Conservation (phyloP, 2,113 vertebrate species). For the Alces alces region DNA sequence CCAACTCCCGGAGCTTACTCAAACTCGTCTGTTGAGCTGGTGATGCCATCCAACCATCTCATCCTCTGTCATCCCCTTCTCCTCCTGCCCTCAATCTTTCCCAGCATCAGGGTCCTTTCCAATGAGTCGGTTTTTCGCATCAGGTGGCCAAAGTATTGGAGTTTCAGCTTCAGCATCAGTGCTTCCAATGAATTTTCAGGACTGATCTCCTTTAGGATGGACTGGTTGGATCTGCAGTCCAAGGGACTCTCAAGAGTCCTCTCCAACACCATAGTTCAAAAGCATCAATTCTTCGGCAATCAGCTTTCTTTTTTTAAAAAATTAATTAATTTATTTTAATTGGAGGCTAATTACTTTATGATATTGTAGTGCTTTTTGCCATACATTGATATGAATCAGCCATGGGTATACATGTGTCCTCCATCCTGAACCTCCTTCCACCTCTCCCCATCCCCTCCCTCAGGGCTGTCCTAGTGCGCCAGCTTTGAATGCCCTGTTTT, state of each 20-base stretch:
- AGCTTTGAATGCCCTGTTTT: not conserved
- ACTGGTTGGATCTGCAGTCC: not conserved
- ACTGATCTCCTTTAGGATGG: not conserved
- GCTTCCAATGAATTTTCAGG: not conserved
- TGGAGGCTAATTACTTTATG: not conserved
- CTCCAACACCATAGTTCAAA: not conserved
- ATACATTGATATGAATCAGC: not conserved
- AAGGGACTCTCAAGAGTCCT: not conserved
- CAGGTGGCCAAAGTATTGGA: not conserved
- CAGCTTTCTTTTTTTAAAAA: not conserved
- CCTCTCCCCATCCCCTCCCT: not conserved
- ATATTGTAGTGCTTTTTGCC: not conserved
- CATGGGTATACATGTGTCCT: not conserved
- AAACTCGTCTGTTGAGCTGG: not conserved
- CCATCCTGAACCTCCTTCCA: not conserved
- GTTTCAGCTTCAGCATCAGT: not conserved
- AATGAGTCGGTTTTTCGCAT: not conserved
- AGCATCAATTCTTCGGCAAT: not conserved
- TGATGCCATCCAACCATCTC: not conserved
- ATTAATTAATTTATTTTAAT: not conserved
- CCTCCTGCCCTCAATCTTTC: not conserved
- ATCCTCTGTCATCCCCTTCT: not conserved
- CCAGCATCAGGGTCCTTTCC: not conserved
- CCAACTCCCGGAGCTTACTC: not conserved
- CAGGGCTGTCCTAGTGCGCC: not conserved